phyloP scores from a whole-genome alignment of 1,140 invertebrate species.

The Drosophila teissieri region DNA sequence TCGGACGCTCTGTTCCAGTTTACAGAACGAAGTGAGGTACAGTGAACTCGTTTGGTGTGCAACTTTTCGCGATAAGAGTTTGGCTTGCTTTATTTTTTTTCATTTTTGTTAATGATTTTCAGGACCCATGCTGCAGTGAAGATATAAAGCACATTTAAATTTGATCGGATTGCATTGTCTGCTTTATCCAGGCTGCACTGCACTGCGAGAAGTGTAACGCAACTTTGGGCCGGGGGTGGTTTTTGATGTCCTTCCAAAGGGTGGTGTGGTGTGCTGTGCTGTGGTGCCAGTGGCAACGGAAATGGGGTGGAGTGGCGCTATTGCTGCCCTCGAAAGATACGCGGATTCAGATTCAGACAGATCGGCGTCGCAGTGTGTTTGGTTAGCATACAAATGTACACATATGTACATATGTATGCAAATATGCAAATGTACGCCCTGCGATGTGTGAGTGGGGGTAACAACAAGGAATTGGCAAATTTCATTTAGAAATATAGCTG shows the following conservation, averaged over 20 bases:
- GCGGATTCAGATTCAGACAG: conserved; percentile 54
- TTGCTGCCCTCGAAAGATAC: conserved; percentile 13
- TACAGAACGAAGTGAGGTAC: conserved; percentile 43
- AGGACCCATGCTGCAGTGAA: too few species aligned
- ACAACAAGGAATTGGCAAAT: not conserved
- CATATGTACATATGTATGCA: not conserved
- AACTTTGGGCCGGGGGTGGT: conserved; percentile 57
- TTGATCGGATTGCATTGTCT: too few species aligned
- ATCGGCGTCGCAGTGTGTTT: conserved; percentile 72
- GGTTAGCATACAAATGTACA: conserved; percentile 20
- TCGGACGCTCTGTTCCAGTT: conserved; percentile 63
- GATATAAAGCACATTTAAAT: too few species aligned
- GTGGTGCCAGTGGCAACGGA: conserved; percentile 5
- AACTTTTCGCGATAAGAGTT: not conserved
- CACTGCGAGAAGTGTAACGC: conserved; percentile 48
- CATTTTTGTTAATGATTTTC: too few species aligned
- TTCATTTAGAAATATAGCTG: not conserved
- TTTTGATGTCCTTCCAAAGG: conserved; percentile 30
- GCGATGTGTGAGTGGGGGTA: not conserved
- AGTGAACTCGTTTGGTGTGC: not conserved
- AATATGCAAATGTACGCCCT: not conserved
- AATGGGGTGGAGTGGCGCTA: conserved; percentile 16
- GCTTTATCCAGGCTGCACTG: not conserved
- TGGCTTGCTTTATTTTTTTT: too few species aligned
- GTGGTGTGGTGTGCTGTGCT: conserved; percentile 6